Conservation (phyloP, 2,888 invertebrate species). For the Beris morrisii region DNA sequence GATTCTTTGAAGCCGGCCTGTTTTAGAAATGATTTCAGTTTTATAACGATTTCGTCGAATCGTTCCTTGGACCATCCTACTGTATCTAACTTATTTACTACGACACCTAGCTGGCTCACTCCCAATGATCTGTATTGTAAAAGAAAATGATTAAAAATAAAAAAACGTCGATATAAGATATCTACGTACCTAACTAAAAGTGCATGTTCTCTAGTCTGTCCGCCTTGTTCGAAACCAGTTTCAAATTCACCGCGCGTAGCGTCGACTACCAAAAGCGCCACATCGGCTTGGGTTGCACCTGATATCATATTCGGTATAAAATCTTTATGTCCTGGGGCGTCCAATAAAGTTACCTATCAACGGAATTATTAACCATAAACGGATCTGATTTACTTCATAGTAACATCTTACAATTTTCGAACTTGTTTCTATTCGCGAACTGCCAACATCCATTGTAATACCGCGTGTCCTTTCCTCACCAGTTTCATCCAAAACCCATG, state of each 20-base stretch:
- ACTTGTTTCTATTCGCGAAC: conserved; percentile 87
- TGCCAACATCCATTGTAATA: conserved; percentile 98
- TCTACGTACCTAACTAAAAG: conserved; percentile 70
- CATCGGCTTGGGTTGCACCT: conserved; percentile 97
- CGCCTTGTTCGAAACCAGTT: conserved; percentile 96
- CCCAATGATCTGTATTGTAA: conserved; percentile 63
- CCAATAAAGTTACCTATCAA: conserved; percentile 73
- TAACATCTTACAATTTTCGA: conserved; percentile 61
- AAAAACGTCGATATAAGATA: background rate
- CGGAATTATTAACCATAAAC: conserved; percentile 9
- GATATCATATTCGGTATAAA: conserved; percentile 99
- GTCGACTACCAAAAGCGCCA: conserved; percentile 94
- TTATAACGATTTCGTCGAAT: conserved; percentile 85
- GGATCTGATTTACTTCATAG: background rate
- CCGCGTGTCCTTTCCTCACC: conserved; percentile 95
- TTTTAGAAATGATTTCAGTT: conserved; percentile 80
- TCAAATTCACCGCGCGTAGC: conserved; percentile 97
- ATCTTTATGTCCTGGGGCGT: conserved; percentile 99
- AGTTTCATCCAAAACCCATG: conserved; percentile 99
- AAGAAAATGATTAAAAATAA: background rate
- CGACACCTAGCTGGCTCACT: conserved; percentile 90
- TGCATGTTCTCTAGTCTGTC: conserved; percentile 97
- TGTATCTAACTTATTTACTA: conserved; percentile 97
- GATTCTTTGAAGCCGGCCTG: conserved; percentile 89
- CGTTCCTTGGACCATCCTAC: conserved; percentile 89